phyloP scores from a whole-genome alignment of 2,888 invertebrate genomes.

The Seladonia tumulorum region DNA sequence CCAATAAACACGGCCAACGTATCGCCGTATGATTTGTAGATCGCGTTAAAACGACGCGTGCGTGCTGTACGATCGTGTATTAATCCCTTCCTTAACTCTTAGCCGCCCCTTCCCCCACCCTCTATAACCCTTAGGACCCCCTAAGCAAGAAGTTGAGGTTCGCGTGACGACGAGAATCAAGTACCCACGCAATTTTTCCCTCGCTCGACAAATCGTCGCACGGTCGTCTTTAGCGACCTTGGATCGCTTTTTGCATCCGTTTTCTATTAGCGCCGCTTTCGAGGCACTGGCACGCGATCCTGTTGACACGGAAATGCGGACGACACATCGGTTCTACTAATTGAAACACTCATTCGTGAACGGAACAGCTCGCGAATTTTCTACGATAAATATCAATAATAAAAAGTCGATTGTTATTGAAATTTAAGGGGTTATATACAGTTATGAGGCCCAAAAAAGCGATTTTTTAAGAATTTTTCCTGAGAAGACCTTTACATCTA shows the following conservation, averaged over 20 bases:
- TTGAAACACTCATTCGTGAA: conserved; percentile 1
- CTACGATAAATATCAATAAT: too few relatives aligned
- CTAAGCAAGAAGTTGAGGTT: neutral
- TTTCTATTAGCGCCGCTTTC: neutral
- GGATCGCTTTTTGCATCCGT: neutral
- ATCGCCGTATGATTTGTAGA: conserved; percentile 52
- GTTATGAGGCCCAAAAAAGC: too few relatives aligned
- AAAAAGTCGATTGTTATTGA: too few relatives aligned
- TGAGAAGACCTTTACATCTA: too few relatives aligned
- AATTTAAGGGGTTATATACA: too few relatives aligned
- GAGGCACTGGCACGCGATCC: conserved; percentile 29
- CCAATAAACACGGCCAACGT: conserved; percentile 43
- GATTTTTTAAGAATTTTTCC: too few relatives aligned
- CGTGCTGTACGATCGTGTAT: conserved; percentile 55
- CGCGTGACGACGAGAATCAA: conserved; percentile 50
- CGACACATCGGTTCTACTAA: conserved; percentile 14
- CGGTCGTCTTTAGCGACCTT: conserved; percentile 14
- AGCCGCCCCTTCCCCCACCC: too few relatives aligned
- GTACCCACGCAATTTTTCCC: conserved; percentile 29
- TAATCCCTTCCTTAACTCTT: conserved; percentile 36
- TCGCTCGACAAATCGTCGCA: conserved; percentile 9
- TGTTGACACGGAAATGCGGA: neutral
- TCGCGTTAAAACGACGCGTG: conserved; percentile 47
- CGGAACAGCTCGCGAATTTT: too few relatives aligned
- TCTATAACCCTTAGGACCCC: neutral